Evolutionary conservation across 2,888 invertebrate genomes (phyloP), one percentile per base, ranked within the genome.

Genomic region (Stramonita haemastoma): DNA sequence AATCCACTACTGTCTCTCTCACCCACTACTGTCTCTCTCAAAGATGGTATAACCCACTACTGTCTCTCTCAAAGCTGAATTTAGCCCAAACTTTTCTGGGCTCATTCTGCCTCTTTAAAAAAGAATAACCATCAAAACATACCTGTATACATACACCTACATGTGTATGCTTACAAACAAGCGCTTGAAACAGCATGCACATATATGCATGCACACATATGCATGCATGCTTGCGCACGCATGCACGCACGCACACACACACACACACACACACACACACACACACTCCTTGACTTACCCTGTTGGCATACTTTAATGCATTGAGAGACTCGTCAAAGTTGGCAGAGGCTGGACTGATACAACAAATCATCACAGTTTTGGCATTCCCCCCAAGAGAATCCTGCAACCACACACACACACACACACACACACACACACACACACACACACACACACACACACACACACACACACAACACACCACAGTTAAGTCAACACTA

Each of bases 311-410:
- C 92, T 96, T 96, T 15, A 96, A 93, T 8, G 96, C 94, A 93
- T 96, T 96, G 8, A 96, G 93, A 83, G 95, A 93, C 92, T 96
- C 96, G 92, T 96, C 96, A 93, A 96, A 95, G 92, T 95, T 96
- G n/a, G 95, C 93, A 11, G 94, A 91, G 17, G 95, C 94, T 0
- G 96, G 96, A 92, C 96, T 96, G 79, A 96, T 94, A 92, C 96
- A 96, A 89, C 96, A 96, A 60, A 96, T 95, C 96, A 96, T 96
- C 88, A 96, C 90, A 0, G 96, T 96, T 90, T 95, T 94, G 13
- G 96, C 95, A 93, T 96, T 96, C 13, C 96, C 96, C 73, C 96
- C 96, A 0, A 96, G 92, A 0, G 96, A 96, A 93, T 96, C 96
- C 95, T 96, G 91, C 13, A 93, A 92, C 32, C 11, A 79, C n/a